phyloP scores from a whole-genome alignment of 2,797 vertebrate species.

The Silurus aristotelis region DNA sequence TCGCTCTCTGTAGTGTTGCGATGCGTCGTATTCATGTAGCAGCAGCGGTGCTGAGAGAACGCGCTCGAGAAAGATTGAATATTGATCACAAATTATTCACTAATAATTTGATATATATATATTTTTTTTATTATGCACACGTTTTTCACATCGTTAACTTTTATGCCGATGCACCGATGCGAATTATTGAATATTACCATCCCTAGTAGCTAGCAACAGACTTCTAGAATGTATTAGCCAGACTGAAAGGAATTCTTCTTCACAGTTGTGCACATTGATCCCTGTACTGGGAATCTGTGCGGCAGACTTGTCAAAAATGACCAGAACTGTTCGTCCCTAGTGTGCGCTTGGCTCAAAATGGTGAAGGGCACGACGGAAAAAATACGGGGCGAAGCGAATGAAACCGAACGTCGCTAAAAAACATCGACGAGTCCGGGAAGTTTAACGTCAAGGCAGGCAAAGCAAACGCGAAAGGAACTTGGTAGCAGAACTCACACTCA shows the following conservation, averaged over 20 bases:
- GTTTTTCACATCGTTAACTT: too few relatives aligned
- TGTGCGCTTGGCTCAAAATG: background rate
- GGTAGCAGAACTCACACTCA: conserved; percentile 10
- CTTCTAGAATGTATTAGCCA: background rate
- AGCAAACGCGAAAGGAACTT: background rate
- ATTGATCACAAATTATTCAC: too few relatives aligned
- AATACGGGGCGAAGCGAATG: background rate
- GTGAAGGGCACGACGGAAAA: background rate
- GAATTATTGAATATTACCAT: too few relatives aligned
- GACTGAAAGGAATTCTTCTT: background rate
- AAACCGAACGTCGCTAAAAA: background rate
- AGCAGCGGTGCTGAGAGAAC: too few relatives aligned
- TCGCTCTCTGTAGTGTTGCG: too few relatives aligned
- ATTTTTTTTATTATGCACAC: too few relatives aligned
- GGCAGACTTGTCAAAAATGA: background rate
- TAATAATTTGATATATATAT: too few relatives aligned
- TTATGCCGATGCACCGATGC: too few relatives aligned
- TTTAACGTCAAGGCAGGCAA: background rate
- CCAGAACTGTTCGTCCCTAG: background rate
- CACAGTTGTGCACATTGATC: background rate
- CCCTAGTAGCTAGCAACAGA: background rate
- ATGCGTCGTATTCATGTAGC: too few relatives aligned
- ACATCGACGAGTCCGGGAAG: background rate
- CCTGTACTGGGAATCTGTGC: background rate
- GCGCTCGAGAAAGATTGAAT: too few relatives aligned